phyloP scores from a whole-genome alignment of 1,140 invertebrate species.

The Colletes latitarsis region DNA sequence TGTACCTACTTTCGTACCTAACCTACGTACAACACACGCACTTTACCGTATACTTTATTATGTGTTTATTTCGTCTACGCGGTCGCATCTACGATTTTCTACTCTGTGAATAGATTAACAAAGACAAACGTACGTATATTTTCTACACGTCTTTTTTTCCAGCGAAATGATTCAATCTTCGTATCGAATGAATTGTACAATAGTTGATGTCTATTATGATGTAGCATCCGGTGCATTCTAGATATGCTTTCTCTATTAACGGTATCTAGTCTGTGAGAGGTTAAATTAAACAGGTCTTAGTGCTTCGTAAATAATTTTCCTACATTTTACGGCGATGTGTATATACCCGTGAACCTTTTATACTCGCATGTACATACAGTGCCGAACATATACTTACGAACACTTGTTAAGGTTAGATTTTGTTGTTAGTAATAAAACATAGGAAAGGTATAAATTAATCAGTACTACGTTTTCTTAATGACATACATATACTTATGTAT shows the following conservation, averaged over 20 bases:
- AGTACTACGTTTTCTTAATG: no score
- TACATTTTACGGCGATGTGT: neutral
- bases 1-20: slow-evolving; percentile 60
- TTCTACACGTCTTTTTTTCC: neutral
- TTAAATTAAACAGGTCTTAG: neutral
- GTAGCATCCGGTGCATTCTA: neutral
- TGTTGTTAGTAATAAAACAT: no score
- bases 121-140: neutral
- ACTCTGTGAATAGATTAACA: neutral
- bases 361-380: neutral
- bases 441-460: no score
- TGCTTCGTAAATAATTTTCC: neutral
- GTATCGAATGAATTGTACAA: neutral
- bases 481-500: no score
- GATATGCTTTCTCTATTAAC: neutral
- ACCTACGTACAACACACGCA: slow-evolving; percentile 29
- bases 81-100: neutral
- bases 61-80: slow-evolving; percentile 13
- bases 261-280: neutral
- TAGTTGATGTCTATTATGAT: neutral
- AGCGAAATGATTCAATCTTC: neutral
- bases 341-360: neutral
- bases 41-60: slow-evolving; percentile 21
- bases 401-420: no score
- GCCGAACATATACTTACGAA: no score